Conservation (phyloP, 1,140 invertebrate genomes). For the Antheraea mylitta region DNA sequence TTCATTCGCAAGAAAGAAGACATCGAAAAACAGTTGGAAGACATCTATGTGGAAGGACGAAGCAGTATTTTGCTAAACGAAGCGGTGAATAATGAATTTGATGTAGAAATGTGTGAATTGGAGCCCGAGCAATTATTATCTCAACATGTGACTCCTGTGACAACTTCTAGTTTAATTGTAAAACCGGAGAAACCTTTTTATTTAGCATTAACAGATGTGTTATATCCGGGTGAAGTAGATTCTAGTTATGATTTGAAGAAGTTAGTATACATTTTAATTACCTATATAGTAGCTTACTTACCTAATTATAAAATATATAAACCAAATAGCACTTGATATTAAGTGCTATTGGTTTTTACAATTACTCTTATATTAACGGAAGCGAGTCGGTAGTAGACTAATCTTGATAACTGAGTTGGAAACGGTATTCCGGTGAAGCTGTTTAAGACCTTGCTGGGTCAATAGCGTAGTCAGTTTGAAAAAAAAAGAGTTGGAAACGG, state of each 20-base stretch:
- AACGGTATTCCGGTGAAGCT: no score
- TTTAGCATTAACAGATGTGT: conserved; percentile 55
- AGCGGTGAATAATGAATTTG: conserved; percentile 53
- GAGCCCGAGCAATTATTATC: conserved; percentile 43
- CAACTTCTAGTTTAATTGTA: conserved; percentile 28
- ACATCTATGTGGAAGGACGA: conserved; percentile 24
- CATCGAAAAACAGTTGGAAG: conserved; percentile 44
- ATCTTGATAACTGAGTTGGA: no score
- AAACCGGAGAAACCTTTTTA: conserved; percentile 49
- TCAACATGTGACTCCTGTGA: conserved; percentile 29
- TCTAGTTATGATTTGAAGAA: conserved; percentile 62
- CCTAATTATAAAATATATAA: no score
- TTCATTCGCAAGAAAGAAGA: conserved; percentile 59
- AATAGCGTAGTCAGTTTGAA: no score
- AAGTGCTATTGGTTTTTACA: no score
- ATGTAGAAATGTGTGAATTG: conserved; percentile 52
- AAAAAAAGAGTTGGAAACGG: no score
- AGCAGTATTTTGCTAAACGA: conserved; percentile 18
- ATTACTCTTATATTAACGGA: no score
- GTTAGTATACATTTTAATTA: conserved; percentile 25
- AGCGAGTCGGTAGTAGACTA: no score
- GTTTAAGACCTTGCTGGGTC: no score
- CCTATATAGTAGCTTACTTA: no score
- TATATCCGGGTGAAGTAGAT: conserved; percentile 56
- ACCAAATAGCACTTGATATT: no score